Evolutionary conservation across 2,888 invertebrate species (phyloP).

Genomic region (Pachycephus smyrnensis): DNA sequence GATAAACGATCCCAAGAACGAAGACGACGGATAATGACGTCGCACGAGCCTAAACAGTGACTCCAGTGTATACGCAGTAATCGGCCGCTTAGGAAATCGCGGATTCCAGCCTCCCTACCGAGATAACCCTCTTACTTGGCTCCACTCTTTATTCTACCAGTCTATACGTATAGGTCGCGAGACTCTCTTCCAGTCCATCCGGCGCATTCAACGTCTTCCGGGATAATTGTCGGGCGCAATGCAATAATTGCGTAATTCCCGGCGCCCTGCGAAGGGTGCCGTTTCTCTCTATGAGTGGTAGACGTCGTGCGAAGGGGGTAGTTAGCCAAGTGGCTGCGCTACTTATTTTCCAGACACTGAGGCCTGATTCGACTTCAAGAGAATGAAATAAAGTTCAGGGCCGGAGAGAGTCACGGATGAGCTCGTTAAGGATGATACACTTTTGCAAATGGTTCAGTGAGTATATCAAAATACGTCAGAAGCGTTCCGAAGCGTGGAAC

Average conservation of each 20-base stretch:
- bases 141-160: neutral
- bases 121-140: constrained; percentile 6
- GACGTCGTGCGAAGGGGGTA: constrained; percentile 7
- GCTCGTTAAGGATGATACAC: neutral
- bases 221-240: constrained; percentile 58
- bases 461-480: neutral
- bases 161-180: neutral
- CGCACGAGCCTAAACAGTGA: neutral
- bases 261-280: constrained; percentile 8
- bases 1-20: neutral
- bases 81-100: neutral
- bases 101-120: neutral
- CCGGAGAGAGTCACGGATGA: neutral
- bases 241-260: constrained; percentile 65
- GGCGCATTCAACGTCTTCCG: constrained; percentile 43
- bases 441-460: neutral
- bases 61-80: neutral
- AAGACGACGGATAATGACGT: neutral
- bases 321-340: neutral
- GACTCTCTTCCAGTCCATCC: neutral
- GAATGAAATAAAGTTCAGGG: neutral
- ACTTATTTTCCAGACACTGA: neutral
- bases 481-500: neutral
- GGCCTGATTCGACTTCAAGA: neutral
- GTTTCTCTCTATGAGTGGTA: constrained; percentile 6